A percentile compares a stretch with the other conserved stretches of the same genome.
Evolutionary conservation across 2,113 vertebrate genomes (phyloP).

Genomic region (Gulo gulo): DNA sequence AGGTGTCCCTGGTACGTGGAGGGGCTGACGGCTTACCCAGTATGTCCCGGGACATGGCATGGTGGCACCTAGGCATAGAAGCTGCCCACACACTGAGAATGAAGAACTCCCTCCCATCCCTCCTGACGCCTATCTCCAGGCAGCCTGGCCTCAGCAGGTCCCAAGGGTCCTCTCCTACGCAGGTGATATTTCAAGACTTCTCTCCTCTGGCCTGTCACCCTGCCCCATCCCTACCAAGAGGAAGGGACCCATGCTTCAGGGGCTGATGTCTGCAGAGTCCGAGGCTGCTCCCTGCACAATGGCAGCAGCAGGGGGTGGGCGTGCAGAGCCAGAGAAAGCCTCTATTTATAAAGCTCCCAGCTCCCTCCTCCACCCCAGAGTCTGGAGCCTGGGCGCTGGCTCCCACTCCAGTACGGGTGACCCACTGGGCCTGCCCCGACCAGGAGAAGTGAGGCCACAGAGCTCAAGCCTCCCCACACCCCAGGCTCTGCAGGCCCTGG

Average conservation of each 20-base stretch:
- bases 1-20: background rate
- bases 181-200: background rate
- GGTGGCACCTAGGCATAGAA: background rate
- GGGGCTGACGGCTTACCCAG: background rate
- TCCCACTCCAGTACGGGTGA: background rate
- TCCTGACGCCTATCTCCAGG: background rate
- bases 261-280: background rate
- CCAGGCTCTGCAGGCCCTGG: background rate
- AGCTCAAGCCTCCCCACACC: background rate
- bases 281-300: slow-evolving; percentile 25
- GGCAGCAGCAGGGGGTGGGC: slow-evolving; percentile 67
- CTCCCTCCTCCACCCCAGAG: slow-evolving; percentile 58
- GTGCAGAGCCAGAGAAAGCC: slow-evolving; percentile 66
- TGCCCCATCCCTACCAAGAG: background rate
- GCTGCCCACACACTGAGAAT: background rate
- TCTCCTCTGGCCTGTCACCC: background rate
- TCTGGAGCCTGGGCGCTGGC: background rate
- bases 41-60: background rate
- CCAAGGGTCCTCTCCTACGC: background rate
- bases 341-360: slow-evolving; percentile 72
- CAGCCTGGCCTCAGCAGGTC: background rate
- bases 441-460: background rate
- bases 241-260: background rate
- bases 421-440: background rate
- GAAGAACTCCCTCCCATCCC: background rate